Evolutionary conservation across 2,113 vertebrate genomes (phyloP).

Genomic region (Sylvilagus bachmani): DNA sequence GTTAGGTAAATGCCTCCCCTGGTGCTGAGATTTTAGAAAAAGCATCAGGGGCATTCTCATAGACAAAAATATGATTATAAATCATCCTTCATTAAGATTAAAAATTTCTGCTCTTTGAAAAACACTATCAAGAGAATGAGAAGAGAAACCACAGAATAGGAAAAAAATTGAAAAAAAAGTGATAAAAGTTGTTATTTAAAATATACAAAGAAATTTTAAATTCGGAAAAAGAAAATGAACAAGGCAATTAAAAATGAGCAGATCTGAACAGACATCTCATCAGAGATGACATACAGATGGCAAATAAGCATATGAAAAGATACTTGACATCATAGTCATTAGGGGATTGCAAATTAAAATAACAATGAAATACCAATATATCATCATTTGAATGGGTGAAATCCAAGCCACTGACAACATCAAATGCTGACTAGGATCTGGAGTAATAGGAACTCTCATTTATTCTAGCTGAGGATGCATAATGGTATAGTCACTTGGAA

Average conservation of each 20-base stretch:
- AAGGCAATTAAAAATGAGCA: background rate
- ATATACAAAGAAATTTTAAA: background rate
- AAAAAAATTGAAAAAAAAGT: background rate
- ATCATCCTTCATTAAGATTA: constrained; percentile 17
- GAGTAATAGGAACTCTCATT: constrained; percentile 53
- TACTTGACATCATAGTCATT: background rate
- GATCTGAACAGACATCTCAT: background rate
- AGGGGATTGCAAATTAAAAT: constrained; percentile 61
- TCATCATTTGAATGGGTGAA: background rate
- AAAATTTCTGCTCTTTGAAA: background rate
- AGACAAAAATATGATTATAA: background rate
- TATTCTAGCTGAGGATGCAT: background rate
- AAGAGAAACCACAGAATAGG: background rate
- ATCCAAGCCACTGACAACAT: constrained; percentile 31
- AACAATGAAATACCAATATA: background rate
- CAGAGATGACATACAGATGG: constrained; percentile 42
- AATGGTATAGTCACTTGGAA: background rate
- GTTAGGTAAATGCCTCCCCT: too few relatives aligned
- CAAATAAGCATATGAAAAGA: constrained; percentile 65
- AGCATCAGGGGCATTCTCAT: background rate
- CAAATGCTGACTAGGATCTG: constrained; percentile 29
- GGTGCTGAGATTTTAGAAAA: background rate
- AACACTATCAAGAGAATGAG: background rate
- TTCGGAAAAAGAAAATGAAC: background rate
- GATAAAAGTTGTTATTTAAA: background rate